phyloP scores from a whole-genome alignment of 2,888 invertebrate species.

The Drosophila dives region DNA sequence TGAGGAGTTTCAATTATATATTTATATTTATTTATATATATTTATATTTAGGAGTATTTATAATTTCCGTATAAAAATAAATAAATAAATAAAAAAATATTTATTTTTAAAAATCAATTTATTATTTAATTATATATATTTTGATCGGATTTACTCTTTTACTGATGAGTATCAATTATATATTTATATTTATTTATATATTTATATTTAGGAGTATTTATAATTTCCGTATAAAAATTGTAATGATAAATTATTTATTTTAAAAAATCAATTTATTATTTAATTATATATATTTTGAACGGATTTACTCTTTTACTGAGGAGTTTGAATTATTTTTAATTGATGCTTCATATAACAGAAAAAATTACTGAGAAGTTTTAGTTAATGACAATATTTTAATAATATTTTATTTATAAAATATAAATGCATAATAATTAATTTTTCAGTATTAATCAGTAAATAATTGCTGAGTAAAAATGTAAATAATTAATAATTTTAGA shows the following conservation, averaged over 20 bases:
- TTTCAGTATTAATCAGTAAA: background rate
- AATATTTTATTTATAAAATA: background rate
- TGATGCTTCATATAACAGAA: background rate
- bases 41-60: too few relatives aligned
- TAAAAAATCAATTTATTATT: background rate
- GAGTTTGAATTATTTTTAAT: background rate
- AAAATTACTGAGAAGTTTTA: fast-evolving
- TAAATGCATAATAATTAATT: background rate
- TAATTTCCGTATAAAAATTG: background rate
- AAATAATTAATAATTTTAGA: background rate
- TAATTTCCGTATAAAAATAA: too few relatives aligned
- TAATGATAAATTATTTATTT: background rate
- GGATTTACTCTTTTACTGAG: background rate
- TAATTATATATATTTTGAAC: background rate
- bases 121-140: too few relatives aligned
- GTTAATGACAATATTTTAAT: background rate
- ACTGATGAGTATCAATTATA: too few relatives aligned
- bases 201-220: background rate
- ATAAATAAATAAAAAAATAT: too few relatives aligned
- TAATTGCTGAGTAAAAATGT: background rate
- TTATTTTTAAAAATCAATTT: too few relatives aligned
- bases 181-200: too few relatives aligned
- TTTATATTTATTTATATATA: too few relatives aligned
- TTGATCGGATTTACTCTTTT: too few relatives aligned
- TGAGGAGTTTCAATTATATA: too few relatives aligned